Evolutionary conservation across 1,140 invertebrate species (phyloP), one percentile per base, ranked within the genome.

Genomic region (Mizuhopecten yessoensis): DNA sequence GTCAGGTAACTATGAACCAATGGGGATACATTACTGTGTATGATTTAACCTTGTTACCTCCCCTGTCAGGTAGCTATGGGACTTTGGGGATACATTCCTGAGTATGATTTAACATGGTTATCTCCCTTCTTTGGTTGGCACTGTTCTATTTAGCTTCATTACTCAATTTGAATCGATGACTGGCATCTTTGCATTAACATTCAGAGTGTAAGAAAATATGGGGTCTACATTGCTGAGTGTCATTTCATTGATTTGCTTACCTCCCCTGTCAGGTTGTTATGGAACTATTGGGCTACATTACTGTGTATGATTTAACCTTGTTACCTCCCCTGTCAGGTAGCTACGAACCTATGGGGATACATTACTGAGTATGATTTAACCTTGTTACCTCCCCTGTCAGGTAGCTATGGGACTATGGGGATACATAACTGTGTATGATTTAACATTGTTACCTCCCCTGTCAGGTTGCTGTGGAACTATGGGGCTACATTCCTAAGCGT

Each of bases 401-500:
- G 42, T 45, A 13, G 17, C 42, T 45, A 13, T 45, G 9, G 17
- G 0, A 15, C 42, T 45, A 45, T 17, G 0, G 0, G 9, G 0
- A 1, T 15, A 39, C 13, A 39, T 45, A 17, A 13, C 17, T 17
- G 9, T 7, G 42, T 39, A 39, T 45, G n/a, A n/a, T n/a, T n/a
- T n/a, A n/a, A n/a, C 13, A 86, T 34, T n/a, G 42, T 57, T 86
- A 0, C n/a, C 34, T 34, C 87, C 13, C 87, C 33, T 88, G 91
- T 17, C 87, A 96, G 96, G 96, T 91, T 96, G 87, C 75, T 96
- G 29, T 96, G 96, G 96, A 96, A 96, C 91, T 94, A 96, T 91
- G 93, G 94, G 29, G 94, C 94, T 23, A 96, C 94, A 34, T 42
- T 96, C 36, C 94, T 96, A 20, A 96, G 96, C 92, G 88, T 96